Evolutionary conservation across 23 tunicate genomes (phyloP).

Genomic region (Phallusia fumigata): DNA sequence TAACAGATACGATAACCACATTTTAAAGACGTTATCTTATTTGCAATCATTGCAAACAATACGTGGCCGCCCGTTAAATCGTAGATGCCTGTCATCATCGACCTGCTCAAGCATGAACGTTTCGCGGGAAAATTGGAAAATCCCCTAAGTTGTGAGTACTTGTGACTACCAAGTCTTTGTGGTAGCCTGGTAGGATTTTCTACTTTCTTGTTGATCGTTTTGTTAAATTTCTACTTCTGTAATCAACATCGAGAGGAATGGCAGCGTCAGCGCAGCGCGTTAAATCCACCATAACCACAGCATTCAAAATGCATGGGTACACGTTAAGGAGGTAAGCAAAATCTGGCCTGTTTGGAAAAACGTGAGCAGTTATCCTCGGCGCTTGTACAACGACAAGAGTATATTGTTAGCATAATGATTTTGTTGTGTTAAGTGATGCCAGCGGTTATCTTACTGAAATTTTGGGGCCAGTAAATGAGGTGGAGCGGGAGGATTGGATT

Average conservation of each 20-base stretch:
- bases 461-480: constrained; percentile 53
- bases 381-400: not conserved
- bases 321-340: constrained; percentile 43
- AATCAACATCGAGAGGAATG: not conserved
- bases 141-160: not conserved
- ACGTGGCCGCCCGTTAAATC: too few relatives aligned
- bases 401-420: not conserved
- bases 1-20: too few relatives aligned
- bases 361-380: too few relatives aligned
- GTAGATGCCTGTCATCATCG: not conserved
- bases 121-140: constrained; percentile 1
- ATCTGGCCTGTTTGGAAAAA: too few relatives aligned
- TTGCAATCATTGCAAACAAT: too few relatives aligned
- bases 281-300: constrained; percentile 11
- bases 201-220: too few relatives aligned
- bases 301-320: constrained; percentile 62
- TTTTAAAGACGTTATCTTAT: too few relatives aligned
- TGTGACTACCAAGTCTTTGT: not conserved
- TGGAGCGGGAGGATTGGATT: constrained; percentile 81
- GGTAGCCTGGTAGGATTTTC: too few relatives aligned
- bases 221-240: not conserved
- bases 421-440: constrained; percentile 54
- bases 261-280: constrained; percentile 21
- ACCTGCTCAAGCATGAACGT: not conserved
- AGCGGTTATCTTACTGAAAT: constrained; percentile 42